These are phyloP conservation scores for Hypolimnas misippus DNA, from an alignment of 2,888 invertebrate genomes.

Conservation along the genomic window DNA sequence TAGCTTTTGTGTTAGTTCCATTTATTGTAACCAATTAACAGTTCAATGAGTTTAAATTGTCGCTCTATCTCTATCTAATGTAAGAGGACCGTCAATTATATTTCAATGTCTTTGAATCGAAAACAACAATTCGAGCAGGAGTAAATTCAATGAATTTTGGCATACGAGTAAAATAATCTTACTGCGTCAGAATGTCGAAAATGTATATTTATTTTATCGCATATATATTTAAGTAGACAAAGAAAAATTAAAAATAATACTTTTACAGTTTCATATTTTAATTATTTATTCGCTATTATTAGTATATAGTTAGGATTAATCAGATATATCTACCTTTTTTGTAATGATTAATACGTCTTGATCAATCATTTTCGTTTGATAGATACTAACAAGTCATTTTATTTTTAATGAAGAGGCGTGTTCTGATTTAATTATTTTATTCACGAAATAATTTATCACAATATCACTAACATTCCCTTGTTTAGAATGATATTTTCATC, in stretches of 20 bases:
- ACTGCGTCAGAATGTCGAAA: conserved; percentile 1
- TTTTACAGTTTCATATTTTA: too few species aligned
- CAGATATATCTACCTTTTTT: too few species aligned
- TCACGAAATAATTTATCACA: conserved; percentile 5
- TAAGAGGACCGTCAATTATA: neutral
- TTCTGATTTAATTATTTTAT: neutral
- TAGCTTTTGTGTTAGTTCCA: neutral
- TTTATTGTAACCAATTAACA: neutral
- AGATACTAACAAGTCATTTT: neutral
- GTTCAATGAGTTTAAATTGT: neutral
- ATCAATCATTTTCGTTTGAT: neutral
- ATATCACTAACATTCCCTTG: conserved; percentile 19
- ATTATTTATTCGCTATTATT: too few species aligned
- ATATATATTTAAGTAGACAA: neutral
- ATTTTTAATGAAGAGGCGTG: neutral
- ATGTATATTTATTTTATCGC: neutral
- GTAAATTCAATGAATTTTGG: neutral
- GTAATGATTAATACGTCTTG: too few species aligned
- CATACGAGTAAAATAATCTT: neutral
- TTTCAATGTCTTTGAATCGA: neutral
- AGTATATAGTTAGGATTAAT: too few species aligned
- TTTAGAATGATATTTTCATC: conserved; percentile 38
- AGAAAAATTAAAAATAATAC: neutral
- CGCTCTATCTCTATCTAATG: neutral
- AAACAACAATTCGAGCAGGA: neutral